A percentile compares a stretch with the other conserved stretches of the same genome.
Conservation (phyloP, 2,113 vertebrate species). For the Promerops cafer region DNA sequence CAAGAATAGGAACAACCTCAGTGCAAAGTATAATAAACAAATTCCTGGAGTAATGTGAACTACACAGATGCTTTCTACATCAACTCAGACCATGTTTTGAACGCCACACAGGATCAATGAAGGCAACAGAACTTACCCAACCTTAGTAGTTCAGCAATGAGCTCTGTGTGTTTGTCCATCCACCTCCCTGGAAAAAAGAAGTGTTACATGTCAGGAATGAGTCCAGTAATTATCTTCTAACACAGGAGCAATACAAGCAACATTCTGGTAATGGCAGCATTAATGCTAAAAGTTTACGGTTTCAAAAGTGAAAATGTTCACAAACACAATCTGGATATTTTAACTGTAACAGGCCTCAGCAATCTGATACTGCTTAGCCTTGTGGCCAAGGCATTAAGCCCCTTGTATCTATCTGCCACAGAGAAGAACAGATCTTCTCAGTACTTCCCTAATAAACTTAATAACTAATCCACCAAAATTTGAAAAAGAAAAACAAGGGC, state of each 20-base stretch:
- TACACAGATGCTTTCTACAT: background rate
- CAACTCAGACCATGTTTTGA: background rate
- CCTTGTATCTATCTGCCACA: background rate
- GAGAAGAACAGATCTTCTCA: background rate
- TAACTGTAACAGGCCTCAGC: background rate
- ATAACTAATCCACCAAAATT: background rate
- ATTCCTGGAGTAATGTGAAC: background rate
- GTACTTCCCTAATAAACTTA: background rate
- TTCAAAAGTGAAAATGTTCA: slow-evolving; percentile 20
- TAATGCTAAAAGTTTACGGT: slow-evolving; percentile 9
- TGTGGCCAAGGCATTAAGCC: background rate
- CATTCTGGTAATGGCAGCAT: slow-evolving; percentile 3
- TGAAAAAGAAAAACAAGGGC: background rate
- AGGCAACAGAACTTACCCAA: background rate
- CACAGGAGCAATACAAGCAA: background rate
- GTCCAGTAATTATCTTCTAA: background rate
- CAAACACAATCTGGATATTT: slow-evolving; percentile 6
- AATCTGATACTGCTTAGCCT: background rate
- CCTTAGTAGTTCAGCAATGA: background rate
- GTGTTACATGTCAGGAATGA: background rate
- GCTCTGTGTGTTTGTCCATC: background rate
- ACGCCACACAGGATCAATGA: background rate
- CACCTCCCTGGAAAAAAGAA: background rate
- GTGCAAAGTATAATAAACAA: background rate
- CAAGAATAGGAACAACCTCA: background rate